These are phyloP conservation scores for Cladorhizidae sp. DNA, from an alignment of 37 sponge, comb jelly and placozoan genomes.

Conservation along the genomic window DNA sequence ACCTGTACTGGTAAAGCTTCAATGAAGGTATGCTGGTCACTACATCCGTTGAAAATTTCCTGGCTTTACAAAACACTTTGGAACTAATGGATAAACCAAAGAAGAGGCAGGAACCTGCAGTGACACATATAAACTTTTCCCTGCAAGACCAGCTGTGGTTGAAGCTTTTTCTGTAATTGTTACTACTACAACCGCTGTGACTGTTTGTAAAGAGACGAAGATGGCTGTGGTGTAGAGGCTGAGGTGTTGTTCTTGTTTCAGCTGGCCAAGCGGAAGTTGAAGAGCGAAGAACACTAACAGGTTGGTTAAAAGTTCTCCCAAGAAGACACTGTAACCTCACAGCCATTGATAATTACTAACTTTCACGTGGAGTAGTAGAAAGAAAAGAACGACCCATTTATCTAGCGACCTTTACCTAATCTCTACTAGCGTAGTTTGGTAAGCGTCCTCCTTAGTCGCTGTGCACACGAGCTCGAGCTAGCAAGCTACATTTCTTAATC, in stretches of 20 bases:
- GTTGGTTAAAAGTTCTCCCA: too few species aligned
- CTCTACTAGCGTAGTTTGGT: too few species aligned
- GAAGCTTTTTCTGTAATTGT: neutral
- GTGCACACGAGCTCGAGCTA: too few species aligned
- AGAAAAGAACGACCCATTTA: too few species aligned
- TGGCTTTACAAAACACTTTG: neutral
- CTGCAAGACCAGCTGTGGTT: neutral
- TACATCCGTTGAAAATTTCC: neutral
- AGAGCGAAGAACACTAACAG: too few species aligned
- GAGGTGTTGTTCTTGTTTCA: neutral
- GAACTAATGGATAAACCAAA: neutral
- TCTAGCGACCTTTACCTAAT: too few species aligned
- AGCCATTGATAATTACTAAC: neutral
- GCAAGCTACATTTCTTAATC: too few species aligned
- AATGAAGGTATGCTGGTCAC: conserved; percentile 9
- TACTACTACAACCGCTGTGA: neutral
- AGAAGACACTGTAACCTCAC: neutral
- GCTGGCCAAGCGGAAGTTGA: neutral
- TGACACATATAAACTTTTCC: neutral
- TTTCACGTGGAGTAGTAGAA: too few species aligned
- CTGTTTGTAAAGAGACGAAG: neutral
- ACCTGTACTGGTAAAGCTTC: conserved; percentile 86
- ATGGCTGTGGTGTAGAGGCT: neutral
- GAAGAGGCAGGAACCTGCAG: neutral
- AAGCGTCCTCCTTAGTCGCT: too few species aligned